Base-by-base conservation (phyloP, 2,797 vertebrate species). In the Oreochromis mossambicus region DNA sequence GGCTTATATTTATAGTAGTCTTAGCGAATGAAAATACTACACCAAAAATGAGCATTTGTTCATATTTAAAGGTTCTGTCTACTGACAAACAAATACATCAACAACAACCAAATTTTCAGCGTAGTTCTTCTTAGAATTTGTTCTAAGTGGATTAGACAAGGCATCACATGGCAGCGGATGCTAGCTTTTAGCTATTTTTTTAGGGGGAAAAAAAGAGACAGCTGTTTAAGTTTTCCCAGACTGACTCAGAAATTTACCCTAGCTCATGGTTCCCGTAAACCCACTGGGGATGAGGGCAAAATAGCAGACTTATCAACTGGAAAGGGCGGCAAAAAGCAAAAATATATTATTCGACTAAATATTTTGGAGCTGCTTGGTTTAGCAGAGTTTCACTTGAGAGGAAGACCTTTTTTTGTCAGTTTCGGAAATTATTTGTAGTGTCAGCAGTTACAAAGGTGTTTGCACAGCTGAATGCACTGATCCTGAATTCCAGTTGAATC, bases 191-290 rank as follows among this genome's bases (percentile, higher is more conserved):
- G 61, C 52, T 89, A 80, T 54, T 26, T 26, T 26, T 26, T 26
- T 26, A 66, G 87, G 76, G 79, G 73, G 88, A 78, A 88, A 90
- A 63, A 66, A 38, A 66, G 32, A 66, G 61, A 66, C 84, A 82
- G 88, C 89, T 92, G 90, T 91, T 92, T 87, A 93, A 73, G 79
- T 86, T 94, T 91, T 90, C 92, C 91, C 88, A 91, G 88, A 91
- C 83, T 93, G 90, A 94, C 89, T 94, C 88, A 92, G 93, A 93
- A 88, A 93, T 93, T 80, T 87, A 90, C 88, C 86, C 84, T 26
- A 84, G 82, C 83, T 87, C 91, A 80, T 36, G 58, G 75, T 94
- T 94, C 92, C 91, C 79, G 91, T 92, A 94, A 94, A 90, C 43
- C 78, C 26, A 5, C 43, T 80, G 78, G 79, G 77, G 7, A 12